Conservation (phyloP, 2,888 invertebrate species). For the Alloscopus bannaensis region DNA sequence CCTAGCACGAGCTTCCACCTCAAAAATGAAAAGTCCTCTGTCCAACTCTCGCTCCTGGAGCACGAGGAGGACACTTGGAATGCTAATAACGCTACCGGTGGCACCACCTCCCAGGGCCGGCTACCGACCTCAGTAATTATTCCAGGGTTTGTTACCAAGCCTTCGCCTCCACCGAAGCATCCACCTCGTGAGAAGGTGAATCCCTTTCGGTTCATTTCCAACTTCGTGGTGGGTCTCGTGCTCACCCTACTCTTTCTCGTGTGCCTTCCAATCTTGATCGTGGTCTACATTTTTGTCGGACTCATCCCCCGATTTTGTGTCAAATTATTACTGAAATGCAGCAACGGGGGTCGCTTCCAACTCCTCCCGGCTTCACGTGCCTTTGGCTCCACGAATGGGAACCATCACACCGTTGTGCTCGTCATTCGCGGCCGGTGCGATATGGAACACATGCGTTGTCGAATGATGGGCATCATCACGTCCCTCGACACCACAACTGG, state of each 20-base stretch:
- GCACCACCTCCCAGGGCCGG: background rate
- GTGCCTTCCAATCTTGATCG: slow-evolving; percentile 14
- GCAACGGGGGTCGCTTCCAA: slow-evolving; percentile 6
- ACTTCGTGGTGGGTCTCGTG: background rate
- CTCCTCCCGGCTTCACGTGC: slow-evolving; percentile 23
- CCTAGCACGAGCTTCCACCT: slow-evolving; percentile 24
- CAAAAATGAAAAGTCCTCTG: slow-evolving; percentile 28
- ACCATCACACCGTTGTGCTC: slow-evolving; percentile 25
- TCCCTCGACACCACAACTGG: background rate
- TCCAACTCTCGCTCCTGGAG: slow-evolving; percentile 31
- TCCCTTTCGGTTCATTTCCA: background rate
- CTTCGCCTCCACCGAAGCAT: background rate
- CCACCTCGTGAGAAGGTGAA: slow-evolving; percentile 8
- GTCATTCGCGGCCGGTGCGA: slow-evolving; percentile 40
- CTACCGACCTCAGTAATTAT: slow-evolving; percentile 5
- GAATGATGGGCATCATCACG: slow-evolving; percentile 11
- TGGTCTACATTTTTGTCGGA: background rate
- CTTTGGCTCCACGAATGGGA: slow-evolving; percentile 11
- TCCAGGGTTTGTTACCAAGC: slow-evolving; percentile 1
- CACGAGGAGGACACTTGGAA: slow-evolving; percentile 20
- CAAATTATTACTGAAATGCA: slow-evolving; percentile 9
- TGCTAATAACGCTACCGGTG: background rate
- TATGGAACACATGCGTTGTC: slow-evolving; percentile 31
- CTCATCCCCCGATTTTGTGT: slow-evolving; percentile 22
- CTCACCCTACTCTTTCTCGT: slow-evolving; percentile 16